These are phyloP conservation scores for Tetragonula carbonaria DNA, from an alignment of 2,888 invertebrate genomes.

Conservation along the genomic window DNA sequence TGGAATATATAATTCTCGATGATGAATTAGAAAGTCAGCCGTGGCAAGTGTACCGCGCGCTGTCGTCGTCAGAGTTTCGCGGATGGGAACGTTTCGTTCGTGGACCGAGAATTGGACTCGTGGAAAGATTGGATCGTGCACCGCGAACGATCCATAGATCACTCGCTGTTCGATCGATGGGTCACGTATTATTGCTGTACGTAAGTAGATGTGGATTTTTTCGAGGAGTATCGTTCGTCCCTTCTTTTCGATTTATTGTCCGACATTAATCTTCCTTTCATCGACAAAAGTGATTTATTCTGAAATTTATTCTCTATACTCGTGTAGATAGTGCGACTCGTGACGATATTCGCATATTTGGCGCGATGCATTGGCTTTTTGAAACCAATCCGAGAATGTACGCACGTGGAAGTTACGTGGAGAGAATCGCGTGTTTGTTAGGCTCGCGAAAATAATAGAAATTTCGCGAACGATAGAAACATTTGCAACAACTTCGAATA, in stretches of 20 bases:
- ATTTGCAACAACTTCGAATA: background rate
- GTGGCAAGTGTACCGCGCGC: slow-evolving; percentile 31
- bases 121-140: slow-evolving; percentile 66
- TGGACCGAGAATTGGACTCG: slow-evolving; percentile 22
- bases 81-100: slow-evolving; percentile 64
- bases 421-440: no score
- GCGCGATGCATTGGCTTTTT: no score
- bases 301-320: background rate
- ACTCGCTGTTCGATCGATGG: slow-evolving; percentile 52
- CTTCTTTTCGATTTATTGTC: background rate
- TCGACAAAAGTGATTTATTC: background rate
- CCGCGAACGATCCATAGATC: slow-evolving; percentile 59
- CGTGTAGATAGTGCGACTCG: no score
- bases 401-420: no score
- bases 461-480: background rate
- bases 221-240: background rate
- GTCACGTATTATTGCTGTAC: slow-evolving; percentile 54
- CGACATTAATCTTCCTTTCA: background rate
- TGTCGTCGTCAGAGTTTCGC: slow-evolving; percentile 41
- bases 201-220: background rate
- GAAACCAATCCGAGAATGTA: no score
- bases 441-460: background rate
- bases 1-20: slow-evolving; percentile 72
- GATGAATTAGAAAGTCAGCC: slow-evolving; percentile 78
- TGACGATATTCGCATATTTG: no score